A percentile compares a stretch with the other conserved stretches of the same genome.
Evolutionary conservation across 2,113 vertebrate genomes (phyloP).

Genomic region (Penelope pileata): DNA sequence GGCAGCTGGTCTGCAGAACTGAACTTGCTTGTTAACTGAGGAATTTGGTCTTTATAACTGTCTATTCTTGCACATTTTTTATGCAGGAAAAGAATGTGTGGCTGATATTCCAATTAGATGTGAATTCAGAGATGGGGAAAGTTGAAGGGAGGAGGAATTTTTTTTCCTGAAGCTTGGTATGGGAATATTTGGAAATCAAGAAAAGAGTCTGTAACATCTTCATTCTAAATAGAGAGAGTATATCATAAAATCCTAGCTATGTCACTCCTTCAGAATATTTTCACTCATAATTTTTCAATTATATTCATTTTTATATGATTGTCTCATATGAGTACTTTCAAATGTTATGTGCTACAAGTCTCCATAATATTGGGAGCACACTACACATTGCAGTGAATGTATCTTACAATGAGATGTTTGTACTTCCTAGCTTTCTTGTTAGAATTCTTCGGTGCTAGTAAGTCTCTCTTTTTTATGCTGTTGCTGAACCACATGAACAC

Average conservation of each 20-base stretch:
- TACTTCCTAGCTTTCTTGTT: background rate
- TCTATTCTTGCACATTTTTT: background rate
- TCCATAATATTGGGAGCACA: background rate
- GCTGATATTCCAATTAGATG: background rate
- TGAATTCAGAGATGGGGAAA: background rate
- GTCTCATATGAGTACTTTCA: background rate
- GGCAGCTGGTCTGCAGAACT: background rate
- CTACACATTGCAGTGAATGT: background rate
- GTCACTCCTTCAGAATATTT: background rate
- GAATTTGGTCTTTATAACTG: background rate
- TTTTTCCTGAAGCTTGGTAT: background rate
- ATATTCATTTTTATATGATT: background rate
- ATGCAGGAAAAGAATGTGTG: background rate
- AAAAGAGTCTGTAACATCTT: background rate
- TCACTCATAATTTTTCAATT: background rate
- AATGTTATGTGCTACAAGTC: background rate
- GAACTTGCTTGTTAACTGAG: background rate
- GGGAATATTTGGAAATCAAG: background rate
- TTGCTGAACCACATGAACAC: background rate
- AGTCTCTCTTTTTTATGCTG: background rate
- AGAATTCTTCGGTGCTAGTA: background rate
- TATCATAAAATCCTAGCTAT: background rate
- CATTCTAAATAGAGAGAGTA: background rate
- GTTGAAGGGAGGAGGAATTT: background rate
- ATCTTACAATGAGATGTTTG: background rate